A percentile compares a stretch with the other conserved stretches of the same genome.
These are phyloP conservation scores for Heliconius ethilla DNA, from an alignment of 2,888 invertebrate genomes.

Conservation along the genomic window DNA sequence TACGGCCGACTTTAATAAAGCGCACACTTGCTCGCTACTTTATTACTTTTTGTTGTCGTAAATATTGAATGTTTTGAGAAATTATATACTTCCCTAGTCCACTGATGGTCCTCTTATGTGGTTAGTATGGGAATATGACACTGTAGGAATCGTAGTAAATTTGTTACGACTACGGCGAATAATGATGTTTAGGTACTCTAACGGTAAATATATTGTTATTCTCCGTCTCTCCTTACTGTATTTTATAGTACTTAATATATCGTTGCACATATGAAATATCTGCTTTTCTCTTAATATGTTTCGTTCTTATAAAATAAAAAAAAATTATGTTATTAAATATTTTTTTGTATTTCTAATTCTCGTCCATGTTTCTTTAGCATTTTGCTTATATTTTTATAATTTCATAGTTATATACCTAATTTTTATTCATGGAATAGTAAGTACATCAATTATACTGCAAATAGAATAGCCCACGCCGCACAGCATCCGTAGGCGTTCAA, in stretches of 20 bases:
- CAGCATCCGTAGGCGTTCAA: conserved; percentile 54
- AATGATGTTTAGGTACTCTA: neutral
- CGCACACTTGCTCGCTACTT: conserved; percentile 76
- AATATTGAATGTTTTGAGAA: conserved; percentile 71
- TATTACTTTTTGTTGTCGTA: conserved; percentile 77
- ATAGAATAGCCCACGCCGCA: conserved; percentile 44
- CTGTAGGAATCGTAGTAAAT: neutral
- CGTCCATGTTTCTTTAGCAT: neutral
- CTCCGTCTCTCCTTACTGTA: neutral
- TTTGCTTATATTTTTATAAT: neutral
- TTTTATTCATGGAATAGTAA: conserved; percentile 5
- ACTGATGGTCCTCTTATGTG: neutral
- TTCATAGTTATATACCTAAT: neutral
- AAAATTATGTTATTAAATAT: too few species aligned
- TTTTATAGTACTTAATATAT: neutral
- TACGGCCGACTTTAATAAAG: conserved; percentile 75
- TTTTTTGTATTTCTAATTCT: neutral
- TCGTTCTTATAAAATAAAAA: too few species aligned
- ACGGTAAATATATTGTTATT: neutral
- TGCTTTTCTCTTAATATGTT: too few species aligned
- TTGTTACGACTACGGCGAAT: neutral
- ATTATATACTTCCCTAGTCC: conserved; percentile 60
- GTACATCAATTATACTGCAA: conserved; percentile 11
- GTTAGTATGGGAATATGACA: neutral
- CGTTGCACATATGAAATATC: too few species aligned